A percentile compares a stretch with the other conserved stretches of the same genome.
Conservation (phyloP, 2,797 vertebrate genomes). For the Chiroxiphia lanceolata region DNA sequence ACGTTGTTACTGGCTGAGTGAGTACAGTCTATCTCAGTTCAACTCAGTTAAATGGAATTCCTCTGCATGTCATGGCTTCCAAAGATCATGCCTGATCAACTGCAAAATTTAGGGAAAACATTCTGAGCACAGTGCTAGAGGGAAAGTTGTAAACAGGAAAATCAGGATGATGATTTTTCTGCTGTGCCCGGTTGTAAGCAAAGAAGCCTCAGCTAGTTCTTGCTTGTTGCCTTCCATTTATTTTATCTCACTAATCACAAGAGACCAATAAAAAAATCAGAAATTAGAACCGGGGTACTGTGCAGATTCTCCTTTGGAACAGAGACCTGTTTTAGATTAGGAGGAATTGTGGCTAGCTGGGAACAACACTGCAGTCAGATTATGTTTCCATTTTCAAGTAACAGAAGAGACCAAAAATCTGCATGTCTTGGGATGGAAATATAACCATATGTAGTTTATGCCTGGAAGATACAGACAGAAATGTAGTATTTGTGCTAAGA, state of each 20-base stretch:
- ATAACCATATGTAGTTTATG: background rate
- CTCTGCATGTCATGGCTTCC: background rate
- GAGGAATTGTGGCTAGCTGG: background rate
- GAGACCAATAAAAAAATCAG: background rate
- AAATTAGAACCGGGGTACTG: background rate
- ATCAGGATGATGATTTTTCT: background rate
- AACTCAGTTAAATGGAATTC: background rate
- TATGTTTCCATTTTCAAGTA: background rate
- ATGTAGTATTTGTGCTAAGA: background rate
- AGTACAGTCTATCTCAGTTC: background rate
- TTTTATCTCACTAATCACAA: background rate
- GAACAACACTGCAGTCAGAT: background rate
- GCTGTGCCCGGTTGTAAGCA: background rate
- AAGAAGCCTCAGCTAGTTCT: background rate
- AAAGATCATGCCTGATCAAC: background rate
- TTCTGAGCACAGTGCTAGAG: background rate
- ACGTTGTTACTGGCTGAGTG: background rate
- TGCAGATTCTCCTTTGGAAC: background rate
- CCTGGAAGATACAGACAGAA: background rate
- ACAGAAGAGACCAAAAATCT: background rate
- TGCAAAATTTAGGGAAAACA: background rate
- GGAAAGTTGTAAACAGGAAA: background rate
- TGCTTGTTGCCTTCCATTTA: background rate
- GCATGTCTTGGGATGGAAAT: background rate
- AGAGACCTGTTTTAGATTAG: background rate